Evolutionary conservation across 1,140 invertebrate genomes (phyloP).

Genomic region (Magallana angulata): DNA sequence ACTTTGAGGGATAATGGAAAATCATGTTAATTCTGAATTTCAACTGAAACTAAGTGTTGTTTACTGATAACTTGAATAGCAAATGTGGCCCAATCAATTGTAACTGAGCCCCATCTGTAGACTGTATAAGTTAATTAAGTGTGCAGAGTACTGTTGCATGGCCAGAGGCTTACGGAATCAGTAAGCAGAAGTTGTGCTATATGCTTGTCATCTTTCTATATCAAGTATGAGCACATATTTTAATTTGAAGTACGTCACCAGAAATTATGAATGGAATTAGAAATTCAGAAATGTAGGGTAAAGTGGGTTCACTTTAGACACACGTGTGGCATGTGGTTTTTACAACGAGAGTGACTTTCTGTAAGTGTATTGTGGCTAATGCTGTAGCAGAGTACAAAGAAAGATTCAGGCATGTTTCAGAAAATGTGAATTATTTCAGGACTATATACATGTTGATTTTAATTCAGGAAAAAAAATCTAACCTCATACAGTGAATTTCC

Average conservation of each 20-base stretch:
- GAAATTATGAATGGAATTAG: constrained; percentile 32
- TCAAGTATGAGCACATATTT: neutral
- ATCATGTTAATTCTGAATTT: neutral
- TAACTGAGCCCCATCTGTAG: neutral
- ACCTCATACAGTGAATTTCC: neutral
- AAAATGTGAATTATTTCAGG: constrained; percentile 6
- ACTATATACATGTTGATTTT: neutral
- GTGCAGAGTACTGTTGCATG: neutral
- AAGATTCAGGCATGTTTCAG: neutral
- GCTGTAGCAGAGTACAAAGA: neutral
- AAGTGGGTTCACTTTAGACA: neutral
- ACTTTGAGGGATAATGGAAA: neutral
- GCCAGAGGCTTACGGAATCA: neutral
- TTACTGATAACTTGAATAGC: no score
- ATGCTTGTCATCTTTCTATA: neutral
- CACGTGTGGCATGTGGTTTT: neutral
- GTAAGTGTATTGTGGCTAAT: neutral
- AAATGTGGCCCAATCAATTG: neutral
- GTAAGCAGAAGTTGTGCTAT: neutral
- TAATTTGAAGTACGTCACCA: constrained; percentile 18
- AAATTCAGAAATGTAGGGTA: neutral
- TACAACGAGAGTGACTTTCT: neutral
- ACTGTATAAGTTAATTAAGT: neutral
- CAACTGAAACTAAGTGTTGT: no score
- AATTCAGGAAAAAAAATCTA: neutral